Evolutionary conservation across 2,113 vertebrate genomes (phyloP), one percentile per base, ranked within the genome.

Genomic region (Phalacrocorax aristotelis): DNA sequence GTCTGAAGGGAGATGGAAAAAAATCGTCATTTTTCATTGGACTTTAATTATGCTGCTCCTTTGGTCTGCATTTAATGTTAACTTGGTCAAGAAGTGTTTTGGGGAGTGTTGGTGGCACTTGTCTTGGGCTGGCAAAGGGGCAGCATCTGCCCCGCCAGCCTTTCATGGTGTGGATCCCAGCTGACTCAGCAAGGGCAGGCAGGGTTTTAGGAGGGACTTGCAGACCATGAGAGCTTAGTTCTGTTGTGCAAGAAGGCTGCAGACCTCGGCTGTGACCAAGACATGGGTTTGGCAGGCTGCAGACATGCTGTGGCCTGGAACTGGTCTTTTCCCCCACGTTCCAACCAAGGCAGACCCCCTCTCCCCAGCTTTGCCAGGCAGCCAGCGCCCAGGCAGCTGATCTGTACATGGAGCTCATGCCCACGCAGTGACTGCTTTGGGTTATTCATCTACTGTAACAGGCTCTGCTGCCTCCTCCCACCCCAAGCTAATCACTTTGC

Each of bases 381-480:
- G 85, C 38, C 48, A 11, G 60, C 66, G 61, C 65, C 32, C 55
- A 30, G 49, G 42, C 62, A 69, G 83, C 62, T 4, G 0, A 11
- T 65, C 80, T 20, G 29, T 69, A 36, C n/a, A 1, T 10, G 5
- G 55, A 68, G 61, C 87, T 79, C 1, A 1, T 88, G 79, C 94
- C 89, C 88, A 92, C 89, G 18, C 88, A 68, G 34, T 21, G 71
- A 3, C 87, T 96, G 86, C 89, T 93, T 69, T 69, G 91, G 94
- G 80, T 96, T 93, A 62, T 93, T 93, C 89, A 92, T 93, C 96
- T 87, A 54, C 94, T 58, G 38, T 17, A 89, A 66, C 94, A 83
- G 95, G 72, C 93, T 93, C 95, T 70, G 90, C 95, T 91, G 88
- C 92, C 94, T 93, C 93, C 95, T 97, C 86, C 93, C 90, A 93